phyloP scores from a whole-genome alignment of 2,888 invertebrate species.

The Pecten maximus region DNA sequence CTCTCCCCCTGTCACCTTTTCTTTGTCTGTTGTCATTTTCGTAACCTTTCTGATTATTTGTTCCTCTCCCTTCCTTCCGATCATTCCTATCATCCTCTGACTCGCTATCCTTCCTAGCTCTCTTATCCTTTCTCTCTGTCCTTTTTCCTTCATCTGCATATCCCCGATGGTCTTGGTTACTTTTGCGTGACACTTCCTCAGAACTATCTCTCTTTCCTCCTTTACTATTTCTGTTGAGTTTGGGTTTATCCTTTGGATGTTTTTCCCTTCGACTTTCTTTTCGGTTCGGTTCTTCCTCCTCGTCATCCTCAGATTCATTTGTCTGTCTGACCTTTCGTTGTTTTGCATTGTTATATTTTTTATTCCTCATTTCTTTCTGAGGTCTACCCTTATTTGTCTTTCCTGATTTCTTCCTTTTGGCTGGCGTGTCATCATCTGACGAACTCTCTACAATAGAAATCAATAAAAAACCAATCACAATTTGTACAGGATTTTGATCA shows the following conservation, averaged over 20 bases:
- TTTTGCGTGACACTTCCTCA: not conserved
- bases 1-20: constrained; percentile 37
- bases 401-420: not conserved
- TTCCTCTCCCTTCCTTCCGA: constrained; percentile 49
- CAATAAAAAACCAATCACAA: not conserved
- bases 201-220: constrained; percentile 46
- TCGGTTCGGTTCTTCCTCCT: constrained; percentile 39
- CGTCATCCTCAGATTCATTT: constrained; percentile 46
- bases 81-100: constrained; percentile 53
- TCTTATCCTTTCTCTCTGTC: constrained; percentile 45
- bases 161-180: not conserved
- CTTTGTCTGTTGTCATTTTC: constrained; percentile 35
- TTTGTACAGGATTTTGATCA: no score
- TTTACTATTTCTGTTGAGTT: constrained; percentile 46
- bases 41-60: constrained; percentile 52
- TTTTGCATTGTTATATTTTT: constrained; percentile 39
- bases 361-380: constrained; percentile 51
- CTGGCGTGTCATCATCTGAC: constrained; percentile 61
- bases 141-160: constrained; percentile 42
- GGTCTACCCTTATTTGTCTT: not conserved
- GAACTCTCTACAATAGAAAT: constrained; percentile 49
- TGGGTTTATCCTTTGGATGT: not conserved
- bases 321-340: constrained; percentile 43
- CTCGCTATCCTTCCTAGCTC: constrained; percentile 40
- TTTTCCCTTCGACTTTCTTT: constrained; percentile 46